Conservation (phyloP, 1,140 invertebrate species). For the Sarcophaga peregrina region DNA sequence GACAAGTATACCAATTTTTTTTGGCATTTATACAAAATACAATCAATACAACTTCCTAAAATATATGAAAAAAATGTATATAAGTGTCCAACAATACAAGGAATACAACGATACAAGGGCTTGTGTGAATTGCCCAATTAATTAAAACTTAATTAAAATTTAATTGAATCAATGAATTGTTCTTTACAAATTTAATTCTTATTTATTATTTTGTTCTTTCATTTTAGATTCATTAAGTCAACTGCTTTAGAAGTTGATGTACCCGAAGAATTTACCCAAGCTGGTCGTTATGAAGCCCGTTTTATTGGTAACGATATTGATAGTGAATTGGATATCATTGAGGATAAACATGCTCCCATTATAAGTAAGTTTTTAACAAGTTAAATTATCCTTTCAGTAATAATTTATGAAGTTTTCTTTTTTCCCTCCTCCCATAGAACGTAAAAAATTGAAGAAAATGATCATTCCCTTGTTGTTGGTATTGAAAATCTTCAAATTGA, state of each 20-base stretch:
- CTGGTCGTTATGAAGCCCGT: conserved; percentile 78
- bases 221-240: conserved; percentile 77
- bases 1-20: too few species aligned
- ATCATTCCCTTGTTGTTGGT: conserved; percentile 83
- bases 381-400: not conserved
- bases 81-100: too few species aligned
- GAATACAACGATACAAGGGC: too few species aligned
- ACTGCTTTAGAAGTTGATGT: conserved; percentile 78
- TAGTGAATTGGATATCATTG: conserved; percentile 81
- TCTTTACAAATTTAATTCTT: too few species aligned
- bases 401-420: not conserved
- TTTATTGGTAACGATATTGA: conserved; percentile 83
- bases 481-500: conserved; percentile 85
- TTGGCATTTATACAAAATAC: too few species aligned
- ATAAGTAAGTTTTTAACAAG: conserved; percentile 76
- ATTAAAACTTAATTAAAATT: too few species aligned
- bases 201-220: not conserved
- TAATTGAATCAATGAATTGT: not conserved
- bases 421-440: conserved; percentile 68
- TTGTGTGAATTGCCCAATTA: too few species aligned
- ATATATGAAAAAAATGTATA: too few species aligned
- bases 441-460: conserved; percentile 82
- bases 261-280: conserved; percentile 76
- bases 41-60: too few species aligned
- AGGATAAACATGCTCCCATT: conserved; percentile 80